Conservation (phyloP, 2,113 vertebrate genomes). For the Leptobrachium leishanense region DNA sequence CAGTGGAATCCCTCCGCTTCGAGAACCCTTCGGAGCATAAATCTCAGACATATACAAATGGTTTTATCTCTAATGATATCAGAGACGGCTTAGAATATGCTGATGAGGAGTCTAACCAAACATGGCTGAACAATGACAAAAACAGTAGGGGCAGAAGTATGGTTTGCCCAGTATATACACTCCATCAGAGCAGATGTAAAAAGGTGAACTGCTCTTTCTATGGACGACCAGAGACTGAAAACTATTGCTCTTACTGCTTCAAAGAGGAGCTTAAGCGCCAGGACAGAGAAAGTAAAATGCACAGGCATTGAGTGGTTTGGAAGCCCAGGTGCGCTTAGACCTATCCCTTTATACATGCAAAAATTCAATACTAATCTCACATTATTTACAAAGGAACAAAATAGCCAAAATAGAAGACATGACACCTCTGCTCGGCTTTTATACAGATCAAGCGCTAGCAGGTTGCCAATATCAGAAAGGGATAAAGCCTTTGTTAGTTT, state of each 20-base stretch:
- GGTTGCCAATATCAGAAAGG: conserved; percentile 52
- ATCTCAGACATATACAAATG: conserved; percentile 92
- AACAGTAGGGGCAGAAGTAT: conserved; percentile 75
- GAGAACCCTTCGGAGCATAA: conserved; percentile 86
- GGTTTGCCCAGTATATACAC: conserved; percentile 79
- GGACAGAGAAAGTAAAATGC: conserved; percentile 79
- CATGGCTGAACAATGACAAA: conserved; percentile 84
- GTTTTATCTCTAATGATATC: conserved; percentile 79
- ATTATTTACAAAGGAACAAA: conserved; percentile 43
- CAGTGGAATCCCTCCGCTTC: conserved; percentile 78
- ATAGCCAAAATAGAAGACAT: conserved; percentile 38
- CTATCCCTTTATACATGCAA: conserved; percentile 64
- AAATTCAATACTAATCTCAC: conserved; percentile 47
- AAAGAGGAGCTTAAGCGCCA: conserved; percentile 91
- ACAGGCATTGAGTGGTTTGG: conserved; percentile 70
- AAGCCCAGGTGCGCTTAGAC: conserved; percentile 56
- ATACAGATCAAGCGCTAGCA: conserved; percentile 29
- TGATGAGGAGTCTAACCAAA: conserved; percentile 79
- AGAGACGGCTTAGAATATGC: conserved; percentile 90
- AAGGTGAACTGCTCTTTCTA: conserved; percentile 97
- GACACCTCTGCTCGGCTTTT: conserved; percentile 27
- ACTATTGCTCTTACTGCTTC: conserved; percentile 97
- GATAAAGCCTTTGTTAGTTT: conserved; percentile 62
- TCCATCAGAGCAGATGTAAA: conserved; percentile 92
- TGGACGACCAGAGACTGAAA: conserved; percentile 91